Conservation (phyloP, 2,888 invertebrate species). For the Ligdia adustata region DNA sequence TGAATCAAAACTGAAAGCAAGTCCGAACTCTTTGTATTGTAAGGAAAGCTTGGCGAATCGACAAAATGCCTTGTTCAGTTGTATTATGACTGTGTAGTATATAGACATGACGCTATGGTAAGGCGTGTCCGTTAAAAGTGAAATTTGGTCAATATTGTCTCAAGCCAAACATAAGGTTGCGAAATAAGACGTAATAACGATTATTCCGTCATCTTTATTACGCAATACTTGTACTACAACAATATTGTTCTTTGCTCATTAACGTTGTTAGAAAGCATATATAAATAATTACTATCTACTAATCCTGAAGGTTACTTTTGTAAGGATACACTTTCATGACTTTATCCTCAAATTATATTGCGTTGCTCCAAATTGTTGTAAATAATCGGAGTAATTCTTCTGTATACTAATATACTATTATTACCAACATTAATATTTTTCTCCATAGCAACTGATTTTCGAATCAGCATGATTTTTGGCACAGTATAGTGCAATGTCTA, state of each 20-base stretch:
- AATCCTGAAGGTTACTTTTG: no score
- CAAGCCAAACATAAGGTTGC: slow-evolving; percentile 45
- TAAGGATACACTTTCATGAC: no score
- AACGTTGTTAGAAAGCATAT: no score
- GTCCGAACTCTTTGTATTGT: slow-evolving; percentile 32
- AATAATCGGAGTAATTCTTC: no score
- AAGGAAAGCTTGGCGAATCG: slow-evolving; percentile 62
- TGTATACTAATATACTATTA: no score
- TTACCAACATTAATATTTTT: no score
- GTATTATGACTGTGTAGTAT: slow-evolving; percentile 1
- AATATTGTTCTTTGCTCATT: not conserved
- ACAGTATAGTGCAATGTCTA: no score
- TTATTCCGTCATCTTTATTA: slow-evolving; percentile 18
- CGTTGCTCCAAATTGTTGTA: no score
- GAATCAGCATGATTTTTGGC: no score
- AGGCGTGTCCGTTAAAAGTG: slow-evolving; percentile 59
- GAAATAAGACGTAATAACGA: slow-evolving; percentile 42
- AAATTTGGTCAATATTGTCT: slow-evolving; percentile 73
- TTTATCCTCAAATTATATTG: no score
- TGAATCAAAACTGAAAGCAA: slow-evolving; percentile 31
- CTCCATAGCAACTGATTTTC: no score
- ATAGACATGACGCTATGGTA: slow-evolving; percentile 9
- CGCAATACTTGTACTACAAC: not conserved
- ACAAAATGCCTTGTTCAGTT: slow-evolving; percentile 25
- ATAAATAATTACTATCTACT: no score